phyloP scores from a whole-genome alignment of 1,140 invertebrate species.

The Euborellia annulipes region DNA sequence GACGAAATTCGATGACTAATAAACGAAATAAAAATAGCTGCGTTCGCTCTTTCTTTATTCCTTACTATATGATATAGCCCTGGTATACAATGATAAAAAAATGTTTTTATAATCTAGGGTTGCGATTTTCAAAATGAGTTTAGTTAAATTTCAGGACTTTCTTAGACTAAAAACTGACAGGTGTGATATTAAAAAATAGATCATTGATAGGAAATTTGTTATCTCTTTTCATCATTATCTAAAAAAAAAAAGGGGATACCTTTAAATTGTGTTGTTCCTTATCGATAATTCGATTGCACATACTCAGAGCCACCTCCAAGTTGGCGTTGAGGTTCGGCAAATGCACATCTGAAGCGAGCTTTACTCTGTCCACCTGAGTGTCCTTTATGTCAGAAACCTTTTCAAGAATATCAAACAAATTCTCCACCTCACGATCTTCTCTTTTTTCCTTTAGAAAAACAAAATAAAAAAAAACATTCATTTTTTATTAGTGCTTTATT shows the following conservation, averaged over 20 bases:
- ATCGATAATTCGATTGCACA: slow-evolving; percentile 37
- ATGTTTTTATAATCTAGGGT: too few relatives aligned
- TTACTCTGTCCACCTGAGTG: slow-evolving; percentile 44
- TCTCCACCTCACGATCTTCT: slow-evolving; percentile 59
- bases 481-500: slow-evolving; percentile 4
- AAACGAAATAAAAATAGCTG: too few relatives aligned
- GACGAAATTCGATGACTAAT: too few relatives aligned
- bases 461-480: slow-evolving; percentile 1
- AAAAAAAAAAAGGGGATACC: slow-evolving; percentile 27
- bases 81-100: too few relatives aligned
- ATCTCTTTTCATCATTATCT: background rate
- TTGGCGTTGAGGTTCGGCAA: slow-evolving; percentile 46
- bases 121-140: too few relatives aligned
- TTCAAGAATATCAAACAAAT: slow-evolving; percentile 59
- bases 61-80: too few relatives aligned
- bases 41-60: too few relatives aligned
- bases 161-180: slow-evolving; percentile 17
- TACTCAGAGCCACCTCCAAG: slow-evolving; percentile 44
- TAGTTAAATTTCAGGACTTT: too few relatives aligned
- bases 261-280: slow-evolving; percentile 33
- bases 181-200: slow-evolving; percentile 2
- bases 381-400: slow-evolving; percentile 60
- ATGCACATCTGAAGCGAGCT: slow-evolving; percentile 38
- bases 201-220: background rate
- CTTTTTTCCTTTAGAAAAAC: slow-evolving; percentile 41